Evolutionary conservation across 2,797 vertebrate genomes (phyloP), one percentile per base, ranked within the genome.

Genomic region (Sebastes miniatus): DNA sequence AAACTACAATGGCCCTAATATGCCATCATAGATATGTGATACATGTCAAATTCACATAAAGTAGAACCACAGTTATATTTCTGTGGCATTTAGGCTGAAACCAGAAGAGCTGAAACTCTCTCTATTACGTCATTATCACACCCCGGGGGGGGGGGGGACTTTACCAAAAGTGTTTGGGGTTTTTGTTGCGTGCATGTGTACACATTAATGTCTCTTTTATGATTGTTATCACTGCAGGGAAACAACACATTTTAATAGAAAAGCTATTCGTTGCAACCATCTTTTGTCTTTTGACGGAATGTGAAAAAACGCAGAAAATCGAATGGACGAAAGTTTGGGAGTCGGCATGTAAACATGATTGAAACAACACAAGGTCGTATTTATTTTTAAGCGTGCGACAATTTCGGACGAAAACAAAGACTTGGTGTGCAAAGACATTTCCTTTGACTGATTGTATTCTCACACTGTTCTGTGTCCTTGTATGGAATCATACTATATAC

Each of bases 11-110:
- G 43, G 43, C 43, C 43, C 43, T 18, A 47, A 47, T 47, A 47
- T 47, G 43, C 43, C 43, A 47, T 47, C 43, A 47, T 6, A 18
- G 43, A 47, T 18, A 47, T 47, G 16, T 47, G 47, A 63, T 27
- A 31, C 9, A 36, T 58, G 22, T 34, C 18, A 69, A 74, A 61
- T 24, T 29, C 36, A 77, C 69, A 56, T 34, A 56, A 47, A 69
- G 39, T 36, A 18, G 25, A 71, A 54, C 73, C 32, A 11, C 43
- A n/a, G 13, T 80, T 56, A 54, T 8, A 18, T 68, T 31, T 59
- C 56, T 69, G 43, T 71, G 79, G 80, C 80, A 56, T 82, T 86
- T 71, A 70, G 72, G 52, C 63, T 34, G 20, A 76, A 69, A 77
- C 16, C 59, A 58, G 27, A 62, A 9, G 47, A 69, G 67, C 14